A percentile compares a stretch with the other conserved stretches of the same genome.
Evolutionary conservation across 64 coral and sea anemone genomes (phyloP).

Genomic region (Montipora cactus): DNA sequence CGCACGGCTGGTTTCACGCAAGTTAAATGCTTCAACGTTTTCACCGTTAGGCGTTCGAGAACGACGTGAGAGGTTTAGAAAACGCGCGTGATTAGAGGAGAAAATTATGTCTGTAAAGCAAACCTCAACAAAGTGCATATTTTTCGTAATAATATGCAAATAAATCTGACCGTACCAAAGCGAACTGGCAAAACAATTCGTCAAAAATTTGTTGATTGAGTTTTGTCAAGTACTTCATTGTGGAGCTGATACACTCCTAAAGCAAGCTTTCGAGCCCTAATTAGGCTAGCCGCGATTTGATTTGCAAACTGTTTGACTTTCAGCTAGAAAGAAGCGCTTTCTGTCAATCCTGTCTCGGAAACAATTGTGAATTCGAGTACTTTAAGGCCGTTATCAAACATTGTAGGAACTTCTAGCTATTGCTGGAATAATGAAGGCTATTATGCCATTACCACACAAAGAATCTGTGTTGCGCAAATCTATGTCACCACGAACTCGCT

Average conservation of each 20-base stretch:
- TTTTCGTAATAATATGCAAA: conserved; percentile 83
- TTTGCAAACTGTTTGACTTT: conserved; percentile 65
- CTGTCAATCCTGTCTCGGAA: conserved; percentile 55
- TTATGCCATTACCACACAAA: not conserved
- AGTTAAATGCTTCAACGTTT: not conserved
- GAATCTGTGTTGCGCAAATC: not conserved
- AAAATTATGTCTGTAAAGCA: not conserved
- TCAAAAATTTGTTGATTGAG: conserved; percentile 92
- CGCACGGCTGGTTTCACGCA: not conserved
- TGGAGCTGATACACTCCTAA: conserved; percentile 85
- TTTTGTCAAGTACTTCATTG: conserved; percentile 92
- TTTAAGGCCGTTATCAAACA: conserved; percentile 50
- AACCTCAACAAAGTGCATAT: conserved; percentile 46
- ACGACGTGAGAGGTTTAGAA: not conserved
- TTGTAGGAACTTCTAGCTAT: not conserved
- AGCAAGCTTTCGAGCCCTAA: conserved; percentile 76
- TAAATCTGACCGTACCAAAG: conserved; percentile 44
- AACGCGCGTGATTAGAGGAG: not conserved
- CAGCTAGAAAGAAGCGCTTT: conserved; percentile 48
- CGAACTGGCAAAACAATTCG: conserved; percentile 87
- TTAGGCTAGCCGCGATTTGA: conserved; percentile 81
- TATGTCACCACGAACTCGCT: not conserved
- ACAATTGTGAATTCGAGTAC: conserved; percentile 49
- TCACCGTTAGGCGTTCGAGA: not conserved
- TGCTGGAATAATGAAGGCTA: not conserved